phyloP scores from a whole-genome alignment of 2,797 vertebrate genomes.

The Platyrinchus mystaceus region DNA sequence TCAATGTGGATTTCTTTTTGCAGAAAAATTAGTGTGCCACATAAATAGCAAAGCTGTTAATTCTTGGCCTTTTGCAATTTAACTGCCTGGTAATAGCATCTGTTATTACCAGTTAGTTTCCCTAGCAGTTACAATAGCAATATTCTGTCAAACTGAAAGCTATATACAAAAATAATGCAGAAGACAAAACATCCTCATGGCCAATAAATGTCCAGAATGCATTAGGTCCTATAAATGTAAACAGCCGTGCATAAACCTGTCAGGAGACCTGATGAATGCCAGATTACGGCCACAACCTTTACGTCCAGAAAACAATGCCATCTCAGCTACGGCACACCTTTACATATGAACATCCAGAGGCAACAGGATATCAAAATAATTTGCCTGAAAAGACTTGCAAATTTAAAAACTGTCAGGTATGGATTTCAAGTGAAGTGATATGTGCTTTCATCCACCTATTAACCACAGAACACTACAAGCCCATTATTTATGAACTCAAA shows the following conservation, averaged over 20 bases:
- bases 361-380: not conserved
- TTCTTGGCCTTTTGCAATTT: constrained; percentile 64
- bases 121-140: constrained; percentile 10
- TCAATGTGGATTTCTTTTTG: constrained; percentile 45
- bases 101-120: constrained; percentile 17
- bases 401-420: not conserved
- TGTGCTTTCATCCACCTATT: not conserved
- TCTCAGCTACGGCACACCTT: fast-evolving
- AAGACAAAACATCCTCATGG: constrained; percentile 9
- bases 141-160: constrained; percentile 14
- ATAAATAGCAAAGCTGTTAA: constrained; percentile 39
- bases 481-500: not conserved
- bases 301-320: not conserved
- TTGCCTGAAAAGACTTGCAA: not conserved
- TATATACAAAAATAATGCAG: constrained; percentile 25
- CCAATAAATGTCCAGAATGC: constrained; percentile 37
- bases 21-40: constrained; percentile 45
- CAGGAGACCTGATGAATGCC: not conserved
- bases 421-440: not conserved
- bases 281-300: not conserved
- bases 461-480: not conserved
- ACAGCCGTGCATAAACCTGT: not conserved
- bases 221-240: not conserved
- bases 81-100: constrained; percentile 45
- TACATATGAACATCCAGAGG: not conserved